Evolutionary conservation across 2,888 invertebrate species (phyloP), one percentile per base, ranked within the genome.

Genomic region (Caradrina clavipalpis): DNA sequence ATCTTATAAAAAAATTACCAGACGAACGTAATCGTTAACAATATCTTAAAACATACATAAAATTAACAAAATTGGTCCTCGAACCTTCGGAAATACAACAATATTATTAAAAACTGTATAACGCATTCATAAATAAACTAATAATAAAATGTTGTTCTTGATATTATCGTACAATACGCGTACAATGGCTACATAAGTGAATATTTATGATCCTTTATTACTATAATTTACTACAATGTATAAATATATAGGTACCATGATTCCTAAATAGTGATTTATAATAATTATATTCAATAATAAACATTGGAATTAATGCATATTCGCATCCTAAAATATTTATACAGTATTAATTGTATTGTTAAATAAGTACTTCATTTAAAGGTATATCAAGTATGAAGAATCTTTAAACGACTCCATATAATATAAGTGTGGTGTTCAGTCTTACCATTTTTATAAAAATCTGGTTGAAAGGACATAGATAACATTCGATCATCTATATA

Each of bases 321-420:
- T 73, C 21, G 8, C 69, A 57, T 47, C 72, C 68, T 80, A 73
- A 66, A 64, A 78, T 76, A 73, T 69, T 77, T 69, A 73, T 76
- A 79, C 50, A 66, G 63, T 71, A 72, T 69, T 68, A 55, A 69
- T 65, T 74, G 76, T 80, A 76, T 80, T 76, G 68, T 78, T 82
- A 78, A 84, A 89, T 94, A 94, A 94, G 94, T 94, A 95, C 94
- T 89, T 91, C 85, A 83, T 85, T 86, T 88, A 88, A 79, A 90
- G 74, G 66, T 78, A 89, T 86, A 88, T 87, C 87, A 89, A 89
- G 85, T 88, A 89, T 88, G 65, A 76, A 76, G 69, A 71, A 74
- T 75, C 85, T 87, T 78, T 67, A 82, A 72, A 65, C 49, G 71
- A 81, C 76, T 78, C 71, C 69, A 63, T 75, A 66, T 81, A 79